A percentile compares a stretch with the other conserved stretches of the same genome.
phyloP scores from a whole-genome alignment of 1,140 invertebrate genomes.

The Streblospio benedicti region DNA sequence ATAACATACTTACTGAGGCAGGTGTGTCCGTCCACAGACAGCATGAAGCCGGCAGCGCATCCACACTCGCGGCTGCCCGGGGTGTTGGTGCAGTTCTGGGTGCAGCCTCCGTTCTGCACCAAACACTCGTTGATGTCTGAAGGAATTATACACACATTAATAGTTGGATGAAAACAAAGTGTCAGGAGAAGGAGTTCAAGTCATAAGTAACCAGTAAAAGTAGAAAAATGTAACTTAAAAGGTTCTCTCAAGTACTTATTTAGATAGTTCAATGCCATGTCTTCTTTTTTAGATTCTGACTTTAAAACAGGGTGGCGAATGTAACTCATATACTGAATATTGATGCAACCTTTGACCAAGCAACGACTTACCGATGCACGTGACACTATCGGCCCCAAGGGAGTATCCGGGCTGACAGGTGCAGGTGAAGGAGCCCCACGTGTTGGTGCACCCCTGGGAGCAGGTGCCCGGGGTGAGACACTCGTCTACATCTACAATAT shows the following conservation, averaged over 20 bases:
- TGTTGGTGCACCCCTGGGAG: constrained; percentile 16
- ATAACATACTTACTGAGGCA: constrained; percentile 9
- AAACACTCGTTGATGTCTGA: constrained; percentile 15
- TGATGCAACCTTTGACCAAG: too few relatives aligned
- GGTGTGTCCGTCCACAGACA: background rate
- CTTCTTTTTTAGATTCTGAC: too few relatives aligned
- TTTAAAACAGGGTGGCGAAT: too few relatives aligned
- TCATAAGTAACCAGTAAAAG: too few relatives aligned
- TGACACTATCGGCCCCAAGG: background rate
- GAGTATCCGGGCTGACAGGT: background rate
- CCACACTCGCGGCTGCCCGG: constrained; percentile 3
- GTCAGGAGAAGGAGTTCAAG: too few relatives aligned
- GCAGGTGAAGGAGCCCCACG: constrained; percentile 7
- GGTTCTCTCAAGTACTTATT: too few relatives aligned
- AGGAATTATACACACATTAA: too few relatives aligned
- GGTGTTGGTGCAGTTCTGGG: constrained; percentile 11
- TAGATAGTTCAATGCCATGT: too few relatives aligned
- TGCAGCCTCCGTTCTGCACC: constrained; percentile 9
- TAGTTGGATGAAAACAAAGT: too few relatives aligned
- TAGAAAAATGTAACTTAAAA: too few relatives aligned
- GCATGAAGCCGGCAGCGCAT: constrained; percentile 1
- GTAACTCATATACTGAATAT: too few relatives aligned
- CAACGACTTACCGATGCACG: constrained; percentile 3
- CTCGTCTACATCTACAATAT: constrained; percentile 34
- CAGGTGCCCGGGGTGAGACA: constrained; percentile 22